A percentile compares a stretch with the other conserved stretches of the same genome.
phyloP scores from a whole-genome alignment of 2,888 invertebrate species.

The Bhutanitis thaidina region DNA sequence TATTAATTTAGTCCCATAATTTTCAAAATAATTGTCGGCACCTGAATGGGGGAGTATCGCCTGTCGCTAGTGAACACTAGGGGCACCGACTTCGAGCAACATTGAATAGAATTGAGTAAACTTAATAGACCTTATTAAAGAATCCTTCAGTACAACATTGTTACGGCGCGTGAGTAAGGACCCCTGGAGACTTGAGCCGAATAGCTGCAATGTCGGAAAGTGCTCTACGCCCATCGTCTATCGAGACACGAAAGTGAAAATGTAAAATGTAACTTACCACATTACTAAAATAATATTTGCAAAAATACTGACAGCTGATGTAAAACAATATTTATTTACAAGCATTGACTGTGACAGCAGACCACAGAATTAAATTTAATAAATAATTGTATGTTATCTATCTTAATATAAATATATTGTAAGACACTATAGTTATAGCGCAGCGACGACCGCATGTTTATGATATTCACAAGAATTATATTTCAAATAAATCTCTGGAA shows the following conservation, averaged over 20 bases:
- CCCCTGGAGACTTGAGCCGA: background rate
- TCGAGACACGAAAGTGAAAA: background rate
- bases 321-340: too few relatives aligned
- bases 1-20: constrained; percentile 77
- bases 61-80: background rate
- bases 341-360: too few relatives aligned
- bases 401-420: too few relatives aligned
- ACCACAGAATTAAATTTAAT: too few relatives aligned
- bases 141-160: background rate
- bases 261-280: background rate
- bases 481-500: background rate
- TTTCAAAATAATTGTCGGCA: constrained; percentile 60
- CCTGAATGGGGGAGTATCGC: constrained; percentile 23
- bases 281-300: background rate
- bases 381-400: too few relatives aligned
- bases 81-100: constrained; percentile 32
- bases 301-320: background rate
- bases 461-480: background rate
- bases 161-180: background rate
- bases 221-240: background rate
- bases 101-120: constrained; percentile 61
- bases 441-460: background rate
- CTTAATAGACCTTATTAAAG: constrained; percentile 46
- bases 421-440: background rate
- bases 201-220: background rate